Evolutionary conservation across 1,140 invertebrate species (phyloP).

Genomic region (Drosophila repleta): DNA sequence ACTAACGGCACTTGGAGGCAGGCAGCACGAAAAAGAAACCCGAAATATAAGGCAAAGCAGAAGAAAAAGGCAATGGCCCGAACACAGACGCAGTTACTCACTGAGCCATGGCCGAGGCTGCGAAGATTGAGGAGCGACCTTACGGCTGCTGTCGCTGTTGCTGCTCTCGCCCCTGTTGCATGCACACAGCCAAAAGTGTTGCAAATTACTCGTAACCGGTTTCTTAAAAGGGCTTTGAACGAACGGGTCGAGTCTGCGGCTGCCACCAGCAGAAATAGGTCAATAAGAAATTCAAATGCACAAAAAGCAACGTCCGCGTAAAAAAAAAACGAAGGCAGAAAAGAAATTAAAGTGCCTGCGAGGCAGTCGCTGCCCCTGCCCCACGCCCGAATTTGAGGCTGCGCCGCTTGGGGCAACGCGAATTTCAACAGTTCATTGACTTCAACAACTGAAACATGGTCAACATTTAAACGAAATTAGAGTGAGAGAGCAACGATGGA

Average conservation of each 20-base stretch:
- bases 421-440: constrained; percentile 30
- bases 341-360: constrained; percentile 10
- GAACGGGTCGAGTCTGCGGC: constrained; percentile 15
- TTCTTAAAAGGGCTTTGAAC: constrained; percentile 37
- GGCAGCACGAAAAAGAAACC: not conserved
- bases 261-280: constrained; percentile 34
- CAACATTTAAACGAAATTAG: constrained; percentile 23
- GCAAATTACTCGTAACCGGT: constrained; percentile 41
- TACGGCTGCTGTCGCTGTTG: constrained; percentile 6
- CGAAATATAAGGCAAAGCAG: constrained; percentile 9
- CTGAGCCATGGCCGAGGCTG: constrained; percentile 29
- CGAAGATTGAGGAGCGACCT: constrained; percentile 9
- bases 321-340: not conserved
- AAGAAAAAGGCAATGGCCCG: constrained; percentile 21
- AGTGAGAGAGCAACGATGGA: not conserved
- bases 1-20: constrained; percentile 22
- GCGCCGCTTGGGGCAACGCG: constrained; percentile 2
- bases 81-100: constrained; percentile 39
- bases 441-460: constrained; percentile 16
- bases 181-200: constrained; percentile 34
- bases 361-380: not conserved
- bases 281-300: constrained; percentile 44
- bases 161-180: constrained; percentile 51
- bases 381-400: not conserved
- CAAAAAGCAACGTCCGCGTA: constrained; percentile 14